Evolutionary conservation across 1,140 invertebrate species (phyloP).

Genomic region (Drosophila subobscura): DNA sequence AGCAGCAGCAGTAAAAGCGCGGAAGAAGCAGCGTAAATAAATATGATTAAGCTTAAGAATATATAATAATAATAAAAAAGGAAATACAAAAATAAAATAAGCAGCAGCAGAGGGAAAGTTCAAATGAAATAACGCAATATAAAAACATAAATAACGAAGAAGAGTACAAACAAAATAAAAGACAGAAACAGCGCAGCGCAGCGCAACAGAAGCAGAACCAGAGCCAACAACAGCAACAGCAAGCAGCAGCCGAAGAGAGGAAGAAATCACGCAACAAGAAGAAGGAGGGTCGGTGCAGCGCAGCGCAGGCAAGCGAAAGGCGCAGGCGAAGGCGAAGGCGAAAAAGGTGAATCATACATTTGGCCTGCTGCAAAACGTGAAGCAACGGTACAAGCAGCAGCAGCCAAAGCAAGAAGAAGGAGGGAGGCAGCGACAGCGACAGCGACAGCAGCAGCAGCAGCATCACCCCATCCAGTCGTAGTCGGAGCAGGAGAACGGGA

Average conservation of each 20-base stretch:
- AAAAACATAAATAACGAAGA: conserved; percentile 75
- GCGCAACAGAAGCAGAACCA: neutral
- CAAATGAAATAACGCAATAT: conserved; percentile 81
- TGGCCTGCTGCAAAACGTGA: conserved; percentile 8
- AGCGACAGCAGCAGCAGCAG: conserved; percentile 1
- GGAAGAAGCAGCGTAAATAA: conserved; percentile 72
- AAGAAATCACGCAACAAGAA: neutral
- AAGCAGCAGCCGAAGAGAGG: conserved; percentile 11
- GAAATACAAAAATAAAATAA: conserved; percentile 1
- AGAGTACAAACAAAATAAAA: conserved; percentile 20
- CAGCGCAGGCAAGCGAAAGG: conserved; percentile 18
- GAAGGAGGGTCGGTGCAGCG: neutral
- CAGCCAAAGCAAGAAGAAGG: neutral
- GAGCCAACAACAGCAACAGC: conserved; percentile 15
- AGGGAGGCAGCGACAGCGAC: neutral
- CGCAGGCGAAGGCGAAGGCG: neutral
- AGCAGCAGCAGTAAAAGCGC: conserved; percentile 31
- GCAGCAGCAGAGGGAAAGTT: conserved; percentile 50
- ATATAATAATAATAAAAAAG: conserved; percentile 61
- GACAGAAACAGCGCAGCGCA: conserved; percentile 1
- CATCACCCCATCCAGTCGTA: neutral
- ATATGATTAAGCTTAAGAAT: conserved; percentile 82
- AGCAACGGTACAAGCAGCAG: conserved; percentile 5
- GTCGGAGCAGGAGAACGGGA: neutral
- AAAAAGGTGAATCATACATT: conserved; percentile 22